Evolutionary conservation across 2,797 vertebrate species (phyloP), one percentile per base, ranked within the genome.

Genomic region (Oceanodroma leucorhoa): DNA sequence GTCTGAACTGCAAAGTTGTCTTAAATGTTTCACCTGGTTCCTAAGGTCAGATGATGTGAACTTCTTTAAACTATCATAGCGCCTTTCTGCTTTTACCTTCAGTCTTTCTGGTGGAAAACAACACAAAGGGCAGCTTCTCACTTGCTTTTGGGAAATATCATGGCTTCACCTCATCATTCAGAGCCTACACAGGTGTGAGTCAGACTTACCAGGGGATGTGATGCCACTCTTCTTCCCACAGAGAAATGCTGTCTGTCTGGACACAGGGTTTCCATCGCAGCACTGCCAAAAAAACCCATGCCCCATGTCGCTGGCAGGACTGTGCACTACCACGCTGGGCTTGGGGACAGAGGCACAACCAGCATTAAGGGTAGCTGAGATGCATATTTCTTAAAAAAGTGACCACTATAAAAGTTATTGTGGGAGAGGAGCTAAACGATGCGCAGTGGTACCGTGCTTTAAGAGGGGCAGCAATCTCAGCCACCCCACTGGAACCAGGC

Each of bases 171-270:
- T 67, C 24, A 15, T 32, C 17, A 5, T 43, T 69, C 51, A 73
- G 65, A 81, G 27, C 22, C 36, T 21, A 8, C 36, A 15, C 0
- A 3, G 58, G 16, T 23, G 17, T 17, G 50, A 62, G 50, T 46
- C 71, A 81, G 32, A 40, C 10, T 53, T 53, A 57, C 10, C 5
- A 0, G 20, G 26, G 50, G 34, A 65, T 11, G 57, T 2, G 6
- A 17, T 50, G 46, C 55, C 73, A 8, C 32, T 57, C 16, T 53
- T 62, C 17, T 21, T 21, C 46, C 18, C 23, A 55, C 40, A 64
- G 50, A 12, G 36, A 60, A 72, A 43, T 0, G 1, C 11, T 58
- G 57, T 1, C 17, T 40, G 4, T 6, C 32, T 41, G 41, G 45
- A 53, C 2, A 4, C 26, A 11, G 32, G 15, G 9, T 27, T 85